Percentiles rank a stretch among this genome's conserved stretches.
Evolutionary conservation across 2,797 vertebrate genomes (phyloP).

Genomic region (Molossus molossus): DNA sequence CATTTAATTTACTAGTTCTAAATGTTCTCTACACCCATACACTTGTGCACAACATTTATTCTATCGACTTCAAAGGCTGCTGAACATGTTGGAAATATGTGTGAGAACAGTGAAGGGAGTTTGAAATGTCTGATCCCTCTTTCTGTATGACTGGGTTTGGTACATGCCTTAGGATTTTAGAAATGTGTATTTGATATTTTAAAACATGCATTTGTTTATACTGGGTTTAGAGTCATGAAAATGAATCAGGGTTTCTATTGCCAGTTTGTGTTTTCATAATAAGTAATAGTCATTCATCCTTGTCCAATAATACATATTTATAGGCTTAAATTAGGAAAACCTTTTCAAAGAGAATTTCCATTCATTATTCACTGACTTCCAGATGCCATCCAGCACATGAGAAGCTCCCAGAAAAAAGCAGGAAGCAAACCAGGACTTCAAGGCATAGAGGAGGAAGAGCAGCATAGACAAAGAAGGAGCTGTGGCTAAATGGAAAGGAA

Average conservation of each 20-base stretch:
- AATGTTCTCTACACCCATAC: constrained; percentile 27
- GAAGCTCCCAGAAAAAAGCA: not conserved
- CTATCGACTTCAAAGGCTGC: constrained; percentile 71
- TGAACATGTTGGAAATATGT: constrained; percentile 71
- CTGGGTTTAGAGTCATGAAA: constrained; percentile 37
- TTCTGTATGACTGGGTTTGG: not conserved
- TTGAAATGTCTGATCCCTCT: constrained; percentile 22
- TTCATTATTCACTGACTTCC: constrained; percentile 46
- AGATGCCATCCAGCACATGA: not conserved
- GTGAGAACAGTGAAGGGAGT: constrained; percentile 23
- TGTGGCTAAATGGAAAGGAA: not conserved
- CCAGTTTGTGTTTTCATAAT: constrained; percentile 65
- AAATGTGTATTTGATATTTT: constrained; percentile 45
- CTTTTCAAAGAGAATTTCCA: constrained; percentile 61
- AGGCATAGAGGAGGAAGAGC: not conserved
- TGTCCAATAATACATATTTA: constrained; percentile 55
- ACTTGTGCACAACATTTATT: constrained; percentile 59
- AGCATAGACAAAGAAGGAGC: not conserved
- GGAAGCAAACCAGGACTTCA: not conserved
- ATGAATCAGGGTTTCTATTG: constrained; percentile 45
- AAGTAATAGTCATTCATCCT: constrained; percentile 47
- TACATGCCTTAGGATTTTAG: not conserved
- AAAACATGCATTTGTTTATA: constrained; percentile 18
- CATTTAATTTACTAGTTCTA: constrained; percentile 71
- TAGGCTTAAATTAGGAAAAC: constrained; percentile 64